Evolutionary conservation across 1,140 invertebrate genomes (phyloP).

Genomic region (Pachypeltis micranthus): DNA sequence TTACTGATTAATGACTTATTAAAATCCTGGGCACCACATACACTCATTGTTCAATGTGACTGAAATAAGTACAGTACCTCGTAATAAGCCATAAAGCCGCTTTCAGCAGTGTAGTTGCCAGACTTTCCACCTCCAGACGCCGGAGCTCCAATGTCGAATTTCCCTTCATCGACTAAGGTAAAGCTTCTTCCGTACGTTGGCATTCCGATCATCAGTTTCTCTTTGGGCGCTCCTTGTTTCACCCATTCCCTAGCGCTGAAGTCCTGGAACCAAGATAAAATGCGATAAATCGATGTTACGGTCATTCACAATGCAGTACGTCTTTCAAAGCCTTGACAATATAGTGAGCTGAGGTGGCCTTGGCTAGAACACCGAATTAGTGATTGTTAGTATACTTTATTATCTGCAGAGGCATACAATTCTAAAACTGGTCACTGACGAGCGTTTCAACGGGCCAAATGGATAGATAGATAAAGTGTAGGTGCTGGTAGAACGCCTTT

Average conservation of each 20-base stretch:
- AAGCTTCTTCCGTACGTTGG: slow-evolving; percentile 91
- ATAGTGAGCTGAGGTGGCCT: neutral
- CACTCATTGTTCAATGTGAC: too few species aligned
- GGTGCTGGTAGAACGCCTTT: too few species aligned
- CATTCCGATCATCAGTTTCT: slow-evolving; percentile 91
- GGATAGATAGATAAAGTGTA: too few species aligned
- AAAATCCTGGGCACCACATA: too few species aligned
- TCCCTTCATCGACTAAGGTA: slow-evolving; percentile 73
- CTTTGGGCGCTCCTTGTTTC: slow-evolving; percentile 83
- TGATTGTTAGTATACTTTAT: neutral
- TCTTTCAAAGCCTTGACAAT: neutral
- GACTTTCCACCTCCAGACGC: slow-evolving; percentile 71
- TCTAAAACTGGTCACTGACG: too few species aligned
- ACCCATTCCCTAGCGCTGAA: slow-evolving; percentile 86
- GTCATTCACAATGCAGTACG: too few species aligned
- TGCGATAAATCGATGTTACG: neutral
- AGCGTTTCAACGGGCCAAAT: too few species aligned
- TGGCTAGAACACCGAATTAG: neutral
- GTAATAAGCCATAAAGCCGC: slow-evolving; percentile 86
- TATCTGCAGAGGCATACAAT: too few species aligned
- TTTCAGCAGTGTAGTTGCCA: slow-evolving; percentile 76
- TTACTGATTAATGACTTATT: too few species aligned
- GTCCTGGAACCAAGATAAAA: slow-evolving; percentile 52
- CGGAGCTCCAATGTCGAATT: slow-evolving; percentile 86
- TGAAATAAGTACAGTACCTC: too few species aligned